Evolutionary conservation across 2,113 vertebrate genomes (phyloP), one percentile per base, ranked within the genome.

Genomic region (Oncorhynchus kisutch): DNA sequence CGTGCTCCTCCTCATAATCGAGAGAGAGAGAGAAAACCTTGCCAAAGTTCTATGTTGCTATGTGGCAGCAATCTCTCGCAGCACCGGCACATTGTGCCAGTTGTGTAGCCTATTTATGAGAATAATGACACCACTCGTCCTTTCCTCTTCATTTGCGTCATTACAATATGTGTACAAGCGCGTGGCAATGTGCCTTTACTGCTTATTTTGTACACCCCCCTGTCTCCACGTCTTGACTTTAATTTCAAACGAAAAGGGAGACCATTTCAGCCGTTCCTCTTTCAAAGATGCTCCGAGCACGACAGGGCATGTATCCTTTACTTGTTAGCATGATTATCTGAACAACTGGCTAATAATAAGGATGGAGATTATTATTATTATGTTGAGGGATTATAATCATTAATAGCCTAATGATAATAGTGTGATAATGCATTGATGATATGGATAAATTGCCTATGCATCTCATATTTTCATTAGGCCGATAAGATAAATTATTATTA

Each of bases 161-260:
- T 91, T 91, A 93, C 92, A 93, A 92, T 93, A 92, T 93, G 88
- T 89, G 83, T 89, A 93, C 92, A 93, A 93, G 92, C 89, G 82
- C 90, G 87, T 91, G 87, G 70, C 90, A 92, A 93, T 93, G 92
- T 12, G n/a, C 9, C 5, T 62, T 54, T 54, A 54, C 3, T 54
- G 20, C 18, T n/a, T 62, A 1, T 62, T 62, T 62, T 62, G n/a
- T 24, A 0, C 14, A 5, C 9, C 39, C 54, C 16, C 18, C 54
- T 20, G 54, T 57, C 54, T 1, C 14, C 7, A 18, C 54, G 54
- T 24, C 59, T 62, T 62, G 59, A 62, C 59, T 62, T 8, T 62
- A 18, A 57, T 57, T 57, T 57, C 54, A 62, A 62, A 62, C n/a
- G 59, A 62, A 62, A 24, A 16, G 54, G 59, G n/a, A 62, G n/a